Conservation (phyloP, 2,888 invertebrate genomes). For the Ophion costatus region DNA sequence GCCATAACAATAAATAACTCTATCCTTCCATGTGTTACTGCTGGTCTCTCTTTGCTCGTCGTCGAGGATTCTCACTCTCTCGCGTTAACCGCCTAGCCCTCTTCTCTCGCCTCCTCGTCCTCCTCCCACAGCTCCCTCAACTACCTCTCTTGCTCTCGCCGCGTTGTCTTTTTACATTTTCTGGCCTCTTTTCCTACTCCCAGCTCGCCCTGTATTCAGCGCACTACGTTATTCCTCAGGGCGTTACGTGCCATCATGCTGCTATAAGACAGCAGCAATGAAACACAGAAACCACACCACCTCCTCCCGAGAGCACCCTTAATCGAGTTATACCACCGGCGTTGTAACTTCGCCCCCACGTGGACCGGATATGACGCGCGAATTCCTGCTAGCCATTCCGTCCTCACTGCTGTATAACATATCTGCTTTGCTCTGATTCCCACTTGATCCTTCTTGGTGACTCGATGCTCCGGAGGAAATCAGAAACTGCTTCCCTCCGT, state of each 20-base stretch:
- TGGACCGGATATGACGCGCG: conserved; percentile 69
- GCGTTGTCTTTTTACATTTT: conserved; percentile 39
- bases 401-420: no score
- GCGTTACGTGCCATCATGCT: conserved; percentile 6
- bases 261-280: conserved; percentile 42
- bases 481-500: no score
- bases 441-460: background rate
- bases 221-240: conserved; percentile 29
- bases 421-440: background rate
- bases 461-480: no score
- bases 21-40: conserved; percentile 81
- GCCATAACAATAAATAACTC: conserved; percentile 83
- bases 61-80: conserved; percentile 74
- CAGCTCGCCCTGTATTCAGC: background rate
- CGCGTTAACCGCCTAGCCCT: conserved; percentile 76
- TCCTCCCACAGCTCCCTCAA: conserved; percentile 44
- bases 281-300: conserved; percentile 36
- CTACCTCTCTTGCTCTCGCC: conserved; percentile 16
- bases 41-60: conserved; percentile 62
- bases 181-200: conserved; percentile 1
- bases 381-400: background rate
- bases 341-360: conserved; percentile 66
- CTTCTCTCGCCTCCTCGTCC: conserved; percentile 65
- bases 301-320: conserved; percentile 59
- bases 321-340: conserved; percentile 76